A percentile compares a stretch with the other conserved stretches of the same genome.
phyloP scores from a whole-genome alignment of 2,113 vertebrate genomes.

The Martes martes region DNA sequence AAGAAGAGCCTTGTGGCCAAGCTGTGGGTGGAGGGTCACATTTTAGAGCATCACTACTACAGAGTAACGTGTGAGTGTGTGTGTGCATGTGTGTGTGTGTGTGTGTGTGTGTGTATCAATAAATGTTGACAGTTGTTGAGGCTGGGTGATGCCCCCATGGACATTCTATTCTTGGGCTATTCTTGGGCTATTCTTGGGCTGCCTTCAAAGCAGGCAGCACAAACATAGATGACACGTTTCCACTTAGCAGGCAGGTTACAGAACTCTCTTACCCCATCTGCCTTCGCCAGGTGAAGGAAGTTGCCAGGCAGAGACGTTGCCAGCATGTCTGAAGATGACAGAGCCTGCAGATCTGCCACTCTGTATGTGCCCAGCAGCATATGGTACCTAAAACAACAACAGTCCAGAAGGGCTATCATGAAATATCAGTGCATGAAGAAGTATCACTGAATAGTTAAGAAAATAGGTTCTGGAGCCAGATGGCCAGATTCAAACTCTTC shows the following conservation, averaged over 20 bases:
- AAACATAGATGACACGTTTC: not conserved
- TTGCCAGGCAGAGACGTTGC: conserved; percentile 85
- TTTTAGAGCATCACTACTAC: not conserved
- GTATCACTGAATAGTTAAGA: not conserved
- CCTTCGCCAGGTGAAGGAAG: conserved; percentile 83
- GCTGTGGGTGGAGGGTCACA: not conserved
- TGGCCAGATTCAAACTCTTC: not conserved
- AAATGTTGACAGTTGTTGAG: not conserved
- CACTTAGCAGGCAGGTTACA: rapidly evolving
- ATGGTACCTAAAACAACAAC: conserved; percentile 86
- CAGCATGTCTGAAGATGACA: conserved; percentile 78
- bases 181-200: not conserved
- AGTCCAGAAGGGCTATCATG: not conserved
- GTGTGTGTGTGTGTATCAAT: not conserved
- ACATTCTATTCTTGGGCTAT: not conserved
- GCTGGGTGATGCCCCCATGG: not conserved
- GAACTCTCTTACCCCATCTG: conserved; percentile 83
- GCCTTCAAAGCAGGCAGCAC: not conserved
- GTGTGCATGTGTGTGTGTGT: not conserved
- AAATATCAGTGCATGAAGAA: not conserved
- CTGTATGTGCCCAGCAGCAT: conserved; percentile 82
- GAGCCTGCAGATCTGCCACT: conserved; percentile 81
- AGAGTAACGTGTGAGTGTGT: not conserved
- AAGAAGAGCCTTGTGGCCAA: not conserved
- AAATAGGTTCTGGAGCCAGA: not conserved